Evolutionary conservation across 2,888 invertebrate genomes (phyloP).

Genomic region (Drosophila borborema): DNA sequence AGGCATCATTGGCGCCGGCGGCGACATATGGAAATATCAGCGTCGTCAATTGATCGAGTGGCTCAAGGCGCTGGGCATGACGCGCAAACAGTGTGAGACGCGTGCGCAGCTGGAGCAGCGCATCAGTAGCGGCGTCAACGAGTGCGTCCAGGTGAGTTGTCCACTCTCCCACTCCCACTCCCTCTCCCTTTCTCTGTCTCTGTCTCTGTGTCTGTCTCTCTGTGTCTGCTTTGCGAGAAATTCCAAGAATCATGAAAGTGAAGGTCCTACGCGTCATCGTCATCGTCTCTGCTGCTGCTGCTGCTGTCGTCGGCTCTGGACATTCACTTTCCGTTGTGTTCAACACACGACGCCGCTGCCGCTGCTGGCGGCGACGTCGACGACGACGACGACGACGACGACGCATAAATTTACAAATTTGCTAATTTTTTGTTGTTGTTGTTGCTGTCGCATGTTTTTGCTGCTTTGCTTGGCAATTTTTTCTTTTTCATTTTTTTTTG

Average conservation of each 20-base stretch:
- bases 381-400: conserved; percentile 14
- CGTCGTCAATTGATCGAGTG: conserved; percentile 90
- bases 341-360: conserved; percentile 49
- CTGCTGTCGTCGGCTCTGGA: conserved; percentile 31
- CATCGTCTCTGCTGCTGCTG: conserved; percentile 10
- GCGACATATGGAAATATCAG: conserved; percentile 93
- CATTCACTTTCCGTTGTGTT: conserved; percentile 72
- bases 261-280: conserved; percentile 65
- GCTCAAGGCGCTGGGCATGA: conserved; percentile 91
- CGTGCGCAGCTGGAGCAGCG: conserved; percentile 88
- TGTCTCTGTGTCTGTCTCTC: conserved; percentile 40
- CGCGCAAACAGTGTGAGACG: conserved; percentile 87
- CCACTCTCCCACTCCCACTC: not conserved
- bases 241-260: conserved; percentile 69
- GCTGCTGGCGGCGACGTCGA: conserved; percentile 11
- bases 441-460: conserved; percentile 26
- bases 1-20: conserved; percentile 94
- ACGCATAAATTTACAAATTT: conserved; percentile 65
- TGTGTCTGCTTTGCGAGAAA: conserved; percentile 38
- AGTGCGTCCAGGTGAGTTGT: conserved; percentile 86
- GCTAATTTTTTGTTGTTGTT: conserved; percentile 49
- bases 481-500: not conserved
- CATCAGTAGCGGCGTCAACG: conserved; percentile 88
- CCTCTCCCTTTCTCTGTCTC: conserved; percentile 16
- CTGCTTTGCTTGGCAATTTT: conserved; percentile 27